Conservation (phyloP, 2,797 vertebrate genomes). For the Enteromius trimaculatus region DNA sequence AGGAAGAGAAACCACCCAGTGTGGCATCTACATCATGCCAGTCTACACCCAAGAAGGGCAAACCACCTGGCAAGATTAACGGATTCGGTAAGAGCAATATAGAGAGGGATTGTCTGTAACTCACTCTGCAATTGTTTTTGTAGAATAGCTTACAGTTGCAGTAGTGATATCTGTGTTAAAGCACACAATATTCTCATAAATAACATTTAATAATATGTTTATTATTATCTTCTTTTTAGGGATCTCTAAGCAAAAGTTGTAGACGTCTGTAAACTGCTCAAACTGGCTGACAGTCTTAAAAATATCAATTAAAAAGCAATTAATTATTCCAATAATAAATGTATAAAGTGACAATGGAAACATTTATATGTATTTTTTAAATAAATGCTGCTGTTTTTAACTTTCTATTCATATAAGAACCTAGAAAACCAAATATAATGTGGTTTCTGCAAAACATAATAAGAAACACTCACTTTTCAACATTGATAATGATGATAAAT, state of each 20-base stretch:
- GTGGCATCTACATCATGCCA: slow-evolving; percentile 91
- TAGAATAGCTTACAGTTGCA: neutral
- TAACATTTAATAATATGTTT: neutral
- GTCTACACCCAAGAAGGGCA: slow-evolving; percentile 97
- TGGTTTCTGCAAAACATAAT: too few species aligned
- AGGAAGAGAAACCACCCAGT: slow-evolving; percentile 82
- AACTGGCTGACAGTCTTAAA: too few species aligned
- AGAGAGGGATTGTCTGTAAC: neutral
- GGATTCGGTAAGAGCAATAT: slow-evolving; percentile 83
- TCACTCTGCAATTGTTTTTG: neutral
- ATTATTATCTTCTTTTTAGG: neutral
- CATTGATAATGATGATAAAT: too few species aligned
- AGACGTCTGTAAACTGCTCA: too few species aligned
- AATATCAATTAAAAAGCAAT: too few species aligned
- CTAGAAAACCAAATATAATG: too few species aligned
- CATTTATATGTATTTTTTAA: too few species aligned
- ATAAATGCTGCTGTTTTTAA: too few species aligned
- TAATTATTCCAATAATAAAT: too few species aligned
- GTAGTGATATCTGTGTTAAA: neutral
- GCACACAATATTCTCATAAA: neutral
- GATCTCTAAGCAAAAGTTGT: neutral
- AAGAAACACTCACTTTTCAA: too few species aligned
- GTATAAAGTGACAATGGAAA: too few species aligned
- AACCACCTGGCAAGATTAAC: slow-evolving; percentile 71
- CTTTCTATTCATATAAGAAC: too few species aligned